Evolutionary conservation across 2,113 vertebrate genomes (phyloP).

Genomic region (Cyanistes caeruleus): DNA sequence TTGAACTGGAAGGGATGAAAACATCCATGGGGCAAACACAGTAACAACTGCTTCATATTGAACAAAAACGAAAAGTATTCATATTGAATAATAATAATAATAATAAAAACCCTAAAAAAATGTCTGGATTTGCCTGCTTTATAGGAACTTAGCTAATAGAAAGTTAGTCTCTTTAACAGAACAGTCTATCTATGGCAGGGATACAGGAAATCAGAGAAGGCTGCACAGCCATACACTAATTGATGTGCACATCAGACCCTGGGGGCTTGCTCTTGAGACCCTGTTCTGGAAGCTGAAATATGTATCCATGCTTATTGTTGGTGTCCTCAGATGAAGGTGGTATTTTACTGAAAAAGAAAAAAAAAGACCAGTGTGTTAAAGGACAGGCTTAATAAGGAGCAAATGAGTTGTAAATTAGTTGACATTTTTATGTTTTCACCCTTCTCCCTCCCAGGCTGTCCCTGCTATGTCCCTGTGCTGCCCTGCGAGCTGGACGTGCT

Average conservation of each 20-base stretch:
- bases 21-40: neutral
- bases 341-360: neutral
- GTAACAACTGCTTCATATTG: neutral
- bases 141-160: neutral
- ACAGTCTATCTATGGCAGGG: neutral
- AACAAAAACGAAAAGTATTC: neutral
- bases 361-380: neutral
- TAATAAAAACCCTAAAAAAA: too few relatives aligned
- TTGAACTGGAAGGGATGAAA: neutral
- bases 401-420: slow-evolving; percentile 58
- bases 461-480: neutral
- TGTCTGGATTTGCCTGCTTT: neutral
- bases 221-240: neutral
- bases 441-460: neutral
- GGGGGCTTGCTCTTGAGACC: neutral
- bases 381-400: slow-evolving; percentile 18
- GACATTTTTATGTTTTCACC: neutral
- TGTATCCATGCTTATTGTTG: neutral
- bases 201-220: neutral
- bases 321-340: neutral
- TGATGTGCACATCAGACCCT: neutral
- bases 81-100: neutral
- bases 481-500: neutral
- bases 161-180: neutral
- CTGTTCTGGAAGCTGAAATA: neutral